Percentiles rank a stretch among this genome's conserved stretches.
phyloP scores from a whole-genome alignment of 2,797 vertebrate genomes.

The Coregonus ussuriensis region DNA sequence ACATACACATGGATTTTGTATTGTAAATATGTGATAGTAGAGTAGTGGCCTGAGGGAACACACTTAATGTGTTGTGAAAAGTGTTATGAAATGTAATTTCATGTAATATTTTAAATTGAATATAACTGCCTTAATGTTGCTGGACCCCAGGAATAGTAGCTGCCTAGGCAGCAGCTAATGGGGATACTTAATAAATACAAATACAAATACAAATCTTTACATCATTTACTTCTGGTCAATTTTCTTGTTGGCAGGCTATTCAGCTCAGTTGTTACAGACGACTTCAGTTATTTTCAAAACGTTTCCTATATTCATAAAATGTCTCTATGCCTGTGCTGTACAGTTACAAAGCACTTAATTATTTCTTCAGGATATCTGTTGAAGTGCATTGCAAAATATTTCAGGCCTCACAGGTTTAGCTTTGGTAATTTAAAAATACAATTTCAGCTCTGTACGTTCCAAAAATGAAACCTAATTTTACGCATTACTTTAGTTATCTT shows the following conservation, averaged over 20 bases:
- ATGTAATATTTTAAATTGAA: too few species aligned
- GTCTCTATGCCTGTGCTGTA: neutral
- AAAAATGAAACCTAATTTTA: neutral
- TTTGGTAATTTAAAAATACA: neutral
- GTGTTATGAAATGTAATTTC: too few species aligned
- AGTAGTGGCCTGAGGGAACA: too few species aligned
- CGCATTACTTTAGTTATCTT: too few species aligned
- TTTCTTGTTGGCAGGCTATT: neutral
- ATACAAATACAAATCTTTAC: conserved; percentile 23
- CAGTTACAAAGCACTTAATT: neutral
- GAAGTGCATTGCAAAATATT: neutral
- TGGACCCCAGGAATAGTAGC: too few species aligned
- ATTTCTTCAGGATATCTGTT: neutral
- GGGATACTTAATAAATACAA: too few species aligned
- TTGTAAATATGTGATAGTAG: too few species aligned
- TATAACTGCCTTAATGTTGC: too few species aligned
- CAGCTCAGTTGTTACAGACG: too few species aligned
- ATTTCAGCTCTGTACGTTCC: neutral
- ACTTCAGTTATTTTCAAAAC: neutral
- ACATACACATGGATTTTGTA: too few species aligned
- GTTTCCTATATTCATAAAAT: neutral
- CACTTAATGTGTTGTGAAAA: too few species aligned
- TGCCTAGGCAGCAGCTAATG: too few species aligned
- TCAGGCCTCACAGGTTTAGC: neutral
- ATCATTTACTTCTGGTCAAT: conserved; percentile 30